Conservation (phyloP, 2,797 vertebrate genomes). For the Clamator glandarius region DNA sequence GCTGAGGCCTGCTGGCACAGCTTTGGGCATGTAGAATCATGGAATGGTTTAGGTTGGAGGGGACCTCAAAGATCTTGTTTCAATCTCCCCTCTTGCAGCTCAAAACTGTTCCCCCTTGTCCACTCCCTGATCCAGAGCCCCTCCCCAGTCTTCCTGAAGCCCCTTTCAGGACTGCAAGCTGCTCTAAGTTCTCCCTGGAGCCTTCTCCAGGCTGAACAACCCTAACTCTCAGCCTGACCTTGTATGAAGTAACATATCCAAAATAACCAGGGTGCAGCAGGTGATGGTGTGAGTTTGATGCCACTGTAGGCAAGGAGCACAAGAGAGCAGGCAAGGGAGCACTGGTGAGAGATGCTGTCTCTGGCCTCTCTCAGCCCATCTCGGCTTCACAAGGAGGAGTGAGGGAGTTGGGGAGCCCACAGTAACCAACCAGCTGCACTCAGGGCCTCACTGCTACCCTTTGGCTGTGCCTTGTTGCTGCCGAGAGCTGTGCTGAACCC, state of each 20-base stretch:
- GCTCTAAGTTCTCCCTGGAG: too few relatives aligned
- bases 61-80: too few relatives aligned
- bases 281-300: not conserved
- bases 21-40: not conserved
- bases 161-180: too few relatives aligned
- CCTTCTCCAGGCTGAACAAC: too few relatives aligned
- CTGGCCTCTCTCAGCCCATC: not conserved
- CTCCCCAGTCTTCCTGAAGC: too few relatives aligned
- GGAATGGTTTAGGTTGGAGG: too few relatives aligned
- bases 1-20: not conserved
- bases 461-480: not conserved
- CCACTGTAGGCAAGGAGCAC: not conserved
- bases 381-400: accelerated
- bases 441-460: accelerated
- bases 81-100: too few relatives aligned
- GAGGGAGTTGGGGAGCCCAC: accelerated
- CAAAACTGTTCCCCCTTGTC: too few relatives aligned
- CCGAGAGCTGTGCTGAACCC: not conserved
- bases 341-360: not conserved
- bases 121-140: too few relatives aligned
- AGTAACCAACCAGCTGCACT: not conserved
- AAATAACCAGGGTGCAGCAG: not conserved
- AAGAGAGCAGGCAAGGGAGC: not conserved
- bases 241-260: not conserved
- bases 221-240: too few relatives aligned